Evolutionary conservation across 2,888 invertebrate species (phyloP), one percentile per base, ranked within the genome.

Genomic region (Drosophila rellima): DNA sequence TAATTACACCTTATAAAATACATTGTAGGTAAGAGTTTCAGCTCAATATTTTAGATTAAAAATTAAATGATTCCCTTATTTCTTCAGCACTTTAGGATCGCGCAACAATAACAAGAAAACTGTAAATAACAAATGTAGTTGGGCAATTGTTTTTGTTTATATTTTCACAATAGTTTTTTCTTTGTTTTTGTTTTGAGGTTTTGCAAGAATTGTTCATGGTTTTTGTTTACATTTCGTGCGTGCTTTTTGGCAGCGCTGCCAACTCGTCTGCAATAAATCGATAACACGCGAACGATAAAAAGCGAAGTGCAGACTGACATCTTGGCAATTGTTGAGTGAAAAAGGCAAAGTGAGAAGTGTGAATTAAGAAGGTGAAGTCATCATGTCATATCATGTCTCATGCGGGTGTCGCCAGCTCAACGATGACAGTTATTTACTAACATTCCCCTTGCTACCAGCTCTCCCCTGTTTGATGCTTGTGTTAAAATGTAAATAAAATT

Each of bases 151-250:
- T 47, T 17, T 29, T 50, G n/a, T 13, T 50, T 44, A 0, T 31
- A 29, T 54, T 70, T 63, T 37, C 50, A 64, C 80, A 81, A 76
- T 62, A 56, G 23, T 61, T 55, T 51, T n/a, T 33, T 20, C 13
- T 48, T 68, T 70, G 57, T 50, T 39, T 6, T 29, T 13, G 11
- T 52, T 76, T 48, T 26, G 29, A 6, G 29, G 18, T 76, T 76
- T 75, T 45, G 68, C 68, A 82, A 85, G 63, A 55, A 20, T 33
- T 66, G 15, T 44, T 64, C 20, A 35, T 39, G 37, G 0, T 15
- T 59, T 48, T 45, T 69, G 64, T 83, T 74, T 68, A 74, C 52
- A 64, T 55, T 71, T 20, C 31, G 47, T 47, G 65, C 56, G 42
- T 39, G 50, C 31, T 23, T 47, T 70, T 40, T 52, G 51, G 48